Evolutionary conservation across 2,797 vertebrate genomes (phyloP).

Genomic region (Phalloptychus januarius): DNA sequence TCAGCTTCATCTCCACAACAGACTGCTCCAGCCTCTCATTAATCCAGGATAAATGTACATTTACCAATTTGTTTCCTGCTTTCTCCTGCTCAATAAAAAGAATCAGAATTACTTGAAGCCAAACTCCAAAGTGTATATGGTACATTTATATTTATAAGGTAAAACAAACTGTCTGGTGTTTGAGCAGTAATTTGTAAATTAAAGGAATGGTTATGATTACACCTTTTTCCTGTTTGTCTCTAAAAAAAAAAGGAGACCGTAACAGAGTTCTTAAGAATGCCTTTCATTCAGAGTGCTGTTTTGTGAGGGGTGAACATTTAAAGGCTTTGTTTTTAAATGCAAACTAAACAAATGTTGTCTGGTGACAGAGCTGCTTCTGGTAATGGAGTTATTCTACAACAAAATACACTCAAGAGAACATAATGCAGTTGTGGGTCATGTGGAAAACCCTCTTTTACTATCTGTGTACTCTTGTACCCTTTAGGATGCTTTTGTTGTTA

Average conservation of each 20-base stretch:
- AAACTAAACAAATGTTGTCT: conserved; percentile 7
- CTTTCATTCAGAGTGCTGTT: background rate
- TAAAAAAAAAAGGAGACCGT: background rate
- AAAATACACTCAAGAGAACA: background rate
- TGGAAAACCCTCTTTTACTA: conserved; percentile 1
- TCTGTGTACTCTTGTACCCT: background rate
- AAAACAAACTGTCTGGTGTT: background rate
- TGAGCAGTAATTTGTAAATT: background rate
- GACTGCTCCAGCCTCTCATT: background rate
- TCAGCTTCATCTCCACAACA: background rate
- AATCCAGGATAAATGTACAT: background rate
- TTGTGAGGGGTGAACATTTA: background rate
- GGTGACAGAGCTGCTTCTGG: conserved; percentile 40
- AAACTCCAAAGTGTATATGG: background rate
- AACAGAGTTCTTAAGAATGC: background rate
- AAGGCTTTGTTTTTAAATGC: background rate
- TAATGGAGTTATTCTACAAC: background rate
- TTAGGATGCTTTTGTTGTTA: background rate
- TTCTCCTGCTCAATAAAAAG: background rate
- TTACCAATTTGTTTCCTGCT: background rate
- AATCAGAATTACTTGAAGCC: background rate
- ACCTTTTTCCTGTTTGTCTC: background rate
- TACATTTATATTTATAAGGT: background rate
- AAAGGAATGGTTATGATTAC: background rate
- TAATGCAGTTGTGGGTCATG: background rate